Evolutionary conservation across 2,888 invertebrate genomes (phyloP).

Genomic region (Lithodes maja): DNA sequence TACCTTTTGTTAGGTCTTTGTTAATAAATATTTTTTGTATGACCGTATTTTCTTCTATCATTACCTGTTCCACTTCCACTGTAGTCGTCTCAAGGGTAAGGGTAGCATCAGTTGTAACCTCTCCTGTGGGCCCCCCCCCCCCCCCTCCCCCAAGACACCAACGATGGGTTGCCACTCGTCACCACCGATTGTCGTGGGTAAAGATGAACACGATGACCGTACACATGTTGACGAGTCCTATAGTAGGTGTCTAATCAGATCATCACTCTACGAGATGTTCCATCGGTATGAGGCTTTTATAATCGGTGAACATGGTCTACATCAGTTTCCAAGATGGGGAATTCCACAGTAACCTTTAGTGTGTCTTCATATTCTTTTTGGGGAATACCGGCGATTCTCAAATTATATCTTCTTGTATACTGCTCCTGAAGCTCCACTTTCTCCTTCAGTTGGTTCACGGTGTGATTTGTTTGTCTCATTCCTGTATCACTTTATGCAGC

Average conservation of each 20-base stretch:
- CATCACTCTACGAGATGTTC: not conserved
- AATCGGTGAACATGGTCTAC: not conserved
- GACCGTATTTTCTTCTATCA: not conserved
- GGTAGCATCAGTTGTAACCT: too few species aligned
- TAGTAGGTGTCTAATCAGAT: not conserved
- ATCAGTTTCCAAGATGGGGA: not conserved
- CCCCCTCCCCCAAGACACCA: not conserved
- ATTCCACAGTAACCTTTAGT: not conserved
- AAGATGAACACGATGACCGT: not conserved
- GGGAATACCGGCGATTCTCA: not conserved
- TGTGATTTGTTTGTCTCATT: not conserved
- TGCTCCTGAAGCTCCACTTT: not conserved
- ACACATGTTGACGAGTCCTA: not conserved
- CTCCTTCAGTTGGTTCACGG: too few species aligned
- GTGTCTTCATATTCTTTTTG: not conserved
- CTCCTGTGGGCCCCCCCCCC: not conserved
- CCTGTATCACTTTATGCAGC: not conserved
- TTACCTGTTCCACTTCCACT: not conserved
- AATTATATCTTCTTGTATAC: not conserved
- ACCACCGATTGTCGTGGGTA: not conserved
- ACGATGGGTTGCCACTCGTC: not conserved
- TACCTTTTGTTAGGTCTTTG: not conserved
- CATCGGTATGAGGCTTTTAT: not conserved
- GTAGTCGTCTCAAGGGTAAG: too few species aligned
- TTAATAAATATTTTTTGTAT: not conserved